Percentiles rank a stretch among this genome's conserved stretches.
Conservation (phyloP, 2,797 vertebrate species). For the Valencia hispanica region DNA sequence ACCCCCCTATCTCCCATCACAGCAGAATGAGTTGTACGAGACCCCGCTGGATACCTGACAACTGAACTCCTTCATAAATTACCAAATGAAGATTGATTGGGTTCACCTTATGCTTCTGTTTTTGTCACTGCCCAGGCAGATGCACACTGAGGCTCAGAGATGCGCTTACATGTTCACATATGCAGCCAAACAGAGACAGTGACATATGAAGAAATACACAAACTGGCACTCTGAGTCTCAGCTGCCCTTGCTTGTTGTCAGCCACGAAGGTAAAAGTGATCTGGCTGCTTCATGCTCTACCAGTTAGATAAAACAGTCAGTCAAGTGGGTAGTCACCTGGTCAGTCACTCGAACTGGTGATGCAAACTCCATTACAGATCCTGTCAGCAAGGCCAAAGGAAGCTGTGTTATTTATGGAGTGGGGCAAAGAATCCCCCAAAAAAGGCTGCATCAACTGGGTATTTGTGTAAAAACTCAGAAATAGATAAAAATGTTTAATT, state of each 20-base stretch:
- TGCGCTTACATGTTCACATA: background rate
- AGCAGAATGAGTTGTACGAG: slow-evolving; percentile 82
- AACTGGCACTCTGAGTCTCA: slow-evolving; percentile 20
- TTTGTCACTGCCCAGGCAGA: slow-evolving; percentile 52
- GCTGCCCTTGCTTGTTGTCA: slow-evolving; percentile 50
- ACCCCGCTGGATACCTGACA: slow-evolving; percentile 83
- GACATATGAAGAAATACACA: slow-evolving; percentile 17
- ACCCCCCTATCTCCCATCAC: slow-evolving; percentile 62
- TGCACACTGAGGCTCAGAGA: slow-evolving; percentile 12
- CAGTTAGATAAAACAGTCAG: slow-evolving; percentile 64
- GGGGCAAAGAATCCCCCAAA: slow-evolving; percentile 32
- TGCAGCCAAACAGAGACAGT: slow-evolving; percentile 3
- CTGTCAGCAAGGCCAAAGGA: slow-evolving; percentile 55
- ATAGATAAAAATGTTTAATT: too few species aligned
- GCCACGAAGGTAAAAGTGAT: slow-evolving; percentile 37
- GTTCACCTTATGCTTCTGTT: slow-evolving; percentile 61
- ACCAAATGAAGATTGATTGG: slow-evolving; percentile 86
- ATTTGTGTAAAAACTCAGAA: too few species aligned
- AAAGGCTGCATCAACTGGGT: slow-evolving; percentile 7
- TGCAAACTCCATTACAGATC: slow-evolving; percentile 66
- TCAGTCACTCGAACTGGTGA: slow-evolving; percentile 57
- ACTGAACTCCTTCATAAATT: slow-evolving; percentile 80
- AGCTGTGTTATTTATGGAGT: slow-evolving; percentile 59
- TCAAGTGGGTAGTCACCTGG: slow-evolving; percentile 50
- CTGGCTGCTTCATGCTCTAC: slow-evolving; percentile 48